Base-by-base conservation (phyloP, 2,888 invertebrate species). In the Cynaeus angustus region DNA sequence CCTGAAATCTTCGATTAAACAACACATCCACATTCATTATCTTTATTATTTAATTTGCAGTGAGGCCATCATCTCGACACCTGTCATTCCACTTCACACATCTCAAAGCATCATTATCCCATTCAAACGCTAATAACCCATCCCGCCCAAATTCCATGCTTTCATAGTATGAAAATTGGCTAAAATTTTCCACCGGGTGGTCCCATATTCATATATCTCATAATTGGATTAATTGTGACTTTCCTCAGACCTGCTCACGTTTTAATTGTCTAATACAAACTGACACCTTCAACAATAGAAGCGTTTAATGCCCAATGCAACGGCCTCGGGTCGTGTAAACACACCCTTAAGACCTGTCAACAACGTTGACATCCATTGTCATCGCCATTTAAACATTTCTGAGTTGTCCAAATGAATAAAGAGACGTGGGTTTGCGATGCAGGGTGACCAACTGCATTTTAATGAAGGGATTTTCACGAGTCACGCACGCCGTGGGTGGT, bases 331-430 rank as follows among this genome's bases (percentile, higher is more conserved):
- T 77, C 77, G 79, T 78, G 79, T 79, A 81, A 80, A 81, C 80
- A 81, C 75, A 78, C 80, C 80, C 78, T 80, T 77, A 80, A 79
- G 77, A 77, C 79, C 80, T 81, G 81, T 81, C 81, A 81, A 74
- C 79, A 68, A 71, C 73, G 79, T 65, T 80, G 81, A 80, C 80
- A 78, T 77, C 79, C 74, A 80, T 81, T 81, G 80, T 80, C 75
- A 73, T 70, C 77, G 72, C 64, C 75, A 75, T 75, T 73, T 77
- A 74, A 77, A 74, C 68, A 38, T 50, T 12, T 26, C 12, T 9
- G 45, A 68, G 61, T 68, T 21, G 68, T 12, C 68, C 68, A 70
- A 50, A 26, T 26, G n/a, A 69, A 61, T 28, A 9, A 6, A 33
- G 66, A 55, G 52, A 55, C 16, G 33, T 55, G 55, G 12, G 16